Conservation (phyloP, 92 coral and sea anemone species). For the Nematostella vectensis region DNA sequence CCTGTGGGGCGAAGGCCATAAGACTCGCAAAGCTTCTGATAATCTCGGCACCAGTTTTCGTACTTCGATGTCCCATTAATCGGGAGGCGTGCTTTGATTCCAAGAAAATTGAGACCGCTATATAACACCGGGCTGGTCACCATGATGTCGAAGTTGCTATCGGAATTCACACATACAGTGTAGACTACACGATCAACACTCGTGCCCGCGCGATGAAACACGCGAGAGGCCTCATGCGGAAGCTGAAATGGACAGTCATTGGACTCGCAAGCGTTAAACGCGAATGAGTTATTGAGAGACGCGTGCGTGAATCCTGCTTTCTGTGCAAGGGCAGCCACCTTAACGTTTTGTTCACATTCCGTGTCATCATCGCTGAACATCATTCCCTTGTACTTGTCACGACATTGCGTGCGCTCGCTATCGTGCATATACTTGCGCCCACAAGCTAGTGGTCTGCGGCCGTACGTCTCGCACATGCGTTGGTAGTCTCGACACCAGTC, state of each 20-base stretch:
- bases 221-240: conserved; percentile 9
- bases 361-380: conserved; percentile 28
- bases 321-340: conserved; percentile 32
- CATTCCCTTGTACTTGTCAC: conserved; percentile 32
- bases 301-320: conserved; percentile 33
- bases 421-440: conserved; percentile 7
- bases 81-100: conserved; percentile 29
- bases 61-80: conserved; percentile 26
- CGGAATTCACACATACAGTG: conserved; percentile 49
- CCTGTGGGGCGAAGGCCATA: conserved; percentile 40
- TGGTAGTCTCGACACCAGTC: conserved; percentile 56
- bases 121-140: conserved; percentile 8
- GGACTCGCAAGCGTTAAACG: conserved; percentile 27
- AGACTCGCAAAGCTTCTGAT: conserved; percentile 37
- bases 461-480: conserved; percentile 34
- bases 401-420: conserved; percentile 35
- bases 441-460: conserved; percentile 41
- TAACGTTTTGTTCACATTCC: conserved; percentile 37
- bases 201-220: conserved; percentile 18
- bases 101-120: conserved; percentile 9
- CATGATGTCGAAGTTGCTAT: conserved; percentile 30
- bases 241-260: conserved; percentile 20
- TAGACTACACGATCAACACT: conserved; percentile 14
- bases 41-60: conserved; percentile 49
- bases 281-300: conserved; percentile 38